Base-by-base conservation (phyloP, 2,797 vertebrate species). In the Chaetodon trifasciatus region DNA sequence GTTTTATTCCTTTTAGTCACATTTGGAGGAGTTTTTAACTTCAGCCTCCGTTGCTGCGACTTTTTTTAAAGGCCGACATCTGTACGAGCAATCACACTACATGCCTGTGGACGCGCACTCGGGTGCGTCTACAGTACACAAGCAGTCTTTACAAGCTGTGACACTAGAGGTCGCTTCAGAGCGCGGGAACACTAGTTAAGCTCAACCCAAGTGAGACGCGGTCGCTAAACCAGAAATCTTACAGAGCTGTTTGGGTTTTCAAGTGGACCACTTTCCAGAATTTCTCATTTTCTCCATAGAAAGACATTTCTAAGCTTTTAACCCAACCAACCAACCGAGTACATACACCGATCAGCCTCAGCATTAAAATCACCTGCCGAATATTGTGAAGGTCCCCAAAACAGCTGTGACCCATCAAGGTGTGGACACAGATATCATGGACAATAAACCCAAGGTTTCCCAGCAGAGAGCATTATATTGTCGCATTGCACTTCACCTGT, bases 81-180 rank as follows among this genome's bases (percentile, higher is more conserved):
- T 86, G 85, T 76, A 65, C 24, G 4, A 39, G 42, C 60, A 37
- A 44, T 78, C 42, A 68, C 81, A 75, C 63, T 68, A 70, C 86
- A 71, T 69, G 82, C 70, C 77, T 86, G 84, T 84, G 49, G 64
- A 75, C 66, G 74, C 50, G 46, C 78, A 74, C 52, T 35, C 76
- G 53, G n/a, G 60, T 55, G 67, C 72, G 81, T 78, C 60, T 50
- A 49, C 46, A 70, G 78, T 53, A 84, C 82, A 83, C 82, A 71
- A 85, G 62, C 73, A 49, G 76, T 76, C 85, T 74, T 65, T 72
- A 83, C 84, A 91, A 89, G 83, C 90, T 90, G 86, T 90, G 87
- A 86, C 82, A 76, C 85, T 57, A 70, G 40, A 76, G 56, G 83
- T 76, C 56, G 37, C 67, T 74, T 11, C 63, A 65, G 61, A 67